A percentile compares a stretch with the other conserved stretches of the same genome.
Conservation (phyloP, 2,797 vertebrate species). For the Adelosebastes latens region DNA sequence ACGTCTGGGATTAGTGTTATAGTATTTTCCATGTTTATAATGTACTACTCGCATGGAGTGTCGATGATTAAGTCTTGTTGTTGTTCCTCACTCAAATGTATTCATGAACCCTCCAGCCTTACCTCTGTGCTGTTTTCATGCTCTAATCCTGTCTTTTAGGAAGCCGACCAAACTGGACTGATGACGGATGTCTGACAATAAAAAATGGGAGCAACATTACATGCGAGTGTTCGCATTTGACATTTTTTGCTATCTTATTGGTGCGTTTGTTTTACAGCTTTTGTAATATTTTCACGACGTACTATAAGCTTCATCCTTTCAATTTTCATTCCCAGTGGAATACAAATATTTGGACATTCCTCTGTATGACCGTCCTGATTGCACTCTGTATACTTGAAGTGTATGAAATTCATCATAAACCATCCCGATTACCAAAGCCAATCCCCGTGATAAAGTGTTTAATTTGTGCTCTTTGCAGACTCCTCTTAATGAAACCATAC, state of each 20-base stretch:
- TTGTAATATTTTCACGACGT: neutral
- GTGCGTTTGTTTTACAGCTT: slow-evolving; percentile 42
- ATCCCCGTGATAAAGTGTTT: neutral
- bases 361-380: neutral
- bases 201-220: rapidly evolving
- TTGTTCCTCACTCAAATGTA: neutral
- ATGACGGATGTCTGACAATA: slow-evolving; percentile 63
- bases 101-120: neutral
- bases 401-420: neutral
- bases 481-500: slow-evolving; percentile 41
- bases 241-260: slow-evolving; percentile 82
- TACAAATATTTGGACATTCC: neutral
- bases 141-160: slow-evolving; percentile 51
- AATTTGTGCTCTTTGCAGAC: slow-evolving; percentile 39
- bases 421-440: neutral
- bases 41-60: neutral
- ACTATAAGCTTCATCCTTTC: neutral
- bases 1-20: neutral
- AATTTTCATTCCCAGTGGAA: neutral
- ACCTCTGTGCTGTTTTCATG: neutral
- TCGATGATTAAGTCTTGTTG: neutral
- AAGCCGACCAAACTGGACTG: slow-evolving; percentile 65
- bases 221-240: slow-evolving; percentile 78
- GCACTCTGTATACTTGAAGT: neutral
- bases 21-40: neutral